Base-by-base conservation (phyloP, 2,888 invertebrate genomes). In the Hyalella azteca region DNA sequence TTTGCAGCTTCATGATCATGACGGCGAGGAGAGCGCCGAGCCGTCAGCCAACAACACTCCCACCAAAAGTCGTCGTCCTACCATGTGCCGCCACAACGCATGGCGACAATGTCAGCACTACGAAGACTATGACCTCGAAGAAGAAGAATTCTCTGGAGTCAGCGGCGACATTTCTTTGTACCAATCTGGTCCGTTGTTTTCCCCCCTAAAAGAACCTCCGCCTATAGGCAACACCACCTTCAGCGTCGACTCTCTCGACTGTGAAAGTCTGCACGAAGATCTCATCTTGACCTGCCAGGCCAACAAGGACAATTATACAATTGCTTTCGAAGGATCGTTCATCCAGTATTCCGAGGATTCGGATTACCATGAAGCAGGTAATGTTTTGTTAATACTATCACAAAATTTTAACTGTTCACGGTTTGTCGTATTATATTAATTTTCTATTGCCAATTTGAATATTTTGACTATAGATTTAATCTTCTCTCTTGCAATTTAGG, bases 61-160 rank as follows among this genome's bases (percentile, higher is more conserved):
- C 66, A 66, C 66, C 36, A 66, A 66, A n/a, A 36, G 66, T 15
- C 66, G 66, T 19, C 66, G 66, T 15, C 66, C 66, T 19, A 22
- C 66, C 1, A 29, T 66, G 13, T 66, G 66, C 66, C 66, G 29
- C 7, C 66, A 66, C 39, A 66, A 9, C 66, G 39, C 66, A 3
- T 66, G 66, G 66, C n/a, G n/a, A n/a, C 66, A 66, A 36, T 66
- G 66, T 15, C 66, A 66, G 19, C 66, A 66, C 15, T 66, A 66
- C n/a, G 91, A 96, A 87, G 96, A 96, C 54, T 95, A 96, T 89
- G 95, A 95, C 81, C 96, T 96, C 89, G 96, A 96, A 93, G 96
- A 96, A 89, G 94, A 95, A 88, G 96, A 95, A 89, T 92, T 93
- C 86, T 94, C 95, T 32, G 94, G 95, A 89, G 96, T 96, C 87